phyloP scores from a whole-genome alignment of 1,140 invertebrate genomes.

The Bombus confusus region DNA sequence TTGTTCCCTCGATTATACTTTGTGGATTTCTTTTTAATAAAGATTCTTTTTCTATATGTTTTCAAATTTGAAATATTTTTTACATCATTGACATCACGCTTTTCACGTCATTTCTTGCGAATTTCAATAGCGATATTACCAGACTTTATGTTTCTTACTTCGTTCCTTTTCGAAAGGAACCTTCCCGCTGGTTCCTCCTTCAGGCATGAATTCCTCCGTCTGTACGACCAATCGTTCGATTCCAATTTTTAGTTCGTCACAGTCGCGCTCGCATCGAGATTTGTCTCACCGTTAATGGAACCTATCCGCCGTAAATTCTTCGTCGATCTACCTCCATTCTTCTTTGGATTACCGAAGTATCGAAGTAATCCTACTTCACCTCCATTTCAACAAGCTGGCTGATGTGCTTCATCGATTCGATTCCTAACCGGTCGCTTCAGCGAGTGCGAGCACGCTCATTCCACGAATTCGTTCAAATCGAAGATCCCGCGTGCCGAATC shows the following conservation, averaged over 20 bases:
- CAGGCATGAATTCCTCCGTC: neutral
- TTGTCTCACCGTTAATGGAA: neutral
- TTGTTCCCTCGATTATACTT: constrained; percentile 14
- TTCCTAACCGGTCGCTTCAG: neutral
- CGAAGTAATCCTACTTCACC: constrained; percentile 32
- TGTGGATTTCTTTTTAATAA: neutral
- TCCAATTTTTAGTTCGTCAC: constrained; percentile 7
- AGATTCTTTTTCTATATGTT: neutral
- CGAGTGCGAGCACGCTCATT: neutral
- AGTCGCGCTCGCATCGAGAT: neutral
- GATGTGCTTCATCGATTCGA: constrained; percentile 20
- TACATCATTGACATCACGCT: neutral
- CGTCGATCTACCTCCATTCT: constrained; percentile 26
- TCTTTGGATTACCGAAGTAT: constrained; percentile 5
- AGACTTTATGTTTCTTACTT: neutral
- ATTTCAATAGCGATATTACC: neutral
- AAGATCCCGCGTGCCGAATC: neutral
- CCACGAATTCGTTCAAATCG: neutral
- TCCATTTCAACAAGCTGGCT: neutral
- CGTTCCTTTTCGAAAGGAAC: neutral
- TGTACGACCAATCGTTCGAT: too few species aligned
- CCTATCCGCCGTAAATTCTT: constrained; percentile 32
- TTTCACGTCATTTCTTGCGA: neutral
- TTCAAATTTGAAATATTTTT: neutral
- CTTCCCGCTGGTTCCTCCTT: too few species aligned